Conservation (phyloP, 2,797 vertebrate genomes). For the Xenopus petersii region DNA sequence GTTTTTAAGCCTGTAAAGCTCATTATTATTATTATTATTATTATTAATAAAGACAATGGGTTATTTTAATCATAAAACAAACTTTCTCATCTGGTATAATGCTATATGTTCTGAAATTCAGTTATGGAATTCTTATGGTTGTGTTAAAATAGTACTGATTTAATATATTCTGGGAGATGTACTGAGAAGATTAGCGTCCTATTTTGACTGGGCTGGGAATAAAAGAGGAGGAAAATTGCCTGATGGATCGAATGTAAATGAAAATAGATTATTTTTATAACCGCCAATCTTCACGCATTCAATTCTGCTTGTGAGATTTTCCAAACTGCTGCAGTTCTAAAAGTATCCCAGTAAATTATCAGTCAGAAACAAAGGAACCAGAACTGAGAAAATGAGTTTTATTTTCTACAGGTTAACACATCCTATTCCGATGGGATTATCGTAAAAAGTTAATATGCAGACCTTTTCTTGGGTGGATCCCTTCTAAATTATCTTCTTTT, state of each 20-base stretch:
- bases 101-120: constrained; percentile 10
- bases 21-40: neutral
- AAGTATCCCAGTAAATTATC: constrained; percentile 40
- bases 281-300: constrained; percentile 28
- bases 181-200: constrained; percentile 52
- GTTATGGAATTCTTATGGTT: constrained; percentile 12
- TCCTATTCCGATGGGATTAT: neutral
- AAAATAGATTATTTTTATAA: constrained; percentile 37
- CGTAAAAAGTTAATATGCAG: too few species aligned
- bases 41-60: neutral
- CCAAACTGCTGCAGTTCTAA: constrained; percentile 22
- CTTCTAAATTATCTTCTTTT: too few species aligned
- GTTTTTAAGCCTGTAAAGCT: too few species aligned
- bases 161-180: constrained; percentile 49
- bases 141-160: constrained; percentile 2
- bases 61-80: constrained; percentile 8
- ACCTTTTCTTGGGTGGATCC: too few species aligned
- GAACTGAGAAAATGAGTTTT: constrained; percentile 24
- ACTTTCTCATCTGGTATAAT: too few species aligned
- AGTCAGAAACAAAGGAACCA: constrained; percentile 34
- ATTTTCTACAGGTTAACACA: constrained; percentile 13
- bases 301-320: constrained; percentile 24
- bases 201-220: constrained; percentile 56
- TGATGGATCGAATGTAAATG: constrained; percentile 54
- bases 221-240: constrained; percentile 44